Evolutionary conservation across 2,888 invertebrate species (phyloP).

Genomic region (Aricia artaxerxes): DNA sequence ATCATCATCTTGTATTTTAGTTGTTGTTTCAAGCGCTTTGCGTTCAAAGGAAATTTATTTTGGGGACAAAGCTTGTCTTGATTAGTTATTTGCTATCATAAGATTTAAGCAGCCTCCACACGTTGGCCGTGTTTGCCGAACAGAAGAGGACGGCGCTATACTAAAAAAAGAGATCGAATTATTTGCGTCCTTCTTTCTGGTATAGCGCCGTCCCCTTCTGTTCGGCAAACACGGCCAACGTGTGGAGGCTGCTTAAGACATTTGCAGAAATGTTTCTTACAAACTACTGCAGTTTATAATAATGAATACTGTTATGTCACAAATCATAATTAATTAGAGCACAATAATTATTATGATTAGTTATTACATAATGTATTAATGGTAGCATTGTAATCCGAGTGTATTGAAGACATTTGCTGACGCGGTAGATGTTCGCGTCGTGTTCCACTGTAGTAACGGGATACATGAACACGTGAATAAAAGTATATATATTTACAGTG

Average conservation of each 20-base stretch:
- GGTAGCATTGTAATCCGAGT: not conserved
- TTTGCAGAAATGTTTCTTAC: not conserved
- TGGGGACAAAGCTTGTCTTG: no score
- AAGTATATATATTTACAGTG: not conserved
- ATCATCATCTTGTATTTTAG: not conserved
- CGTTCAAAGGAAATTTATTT: not conserved
- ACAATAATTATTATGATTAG: not conserved
- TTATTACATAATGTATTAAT: not conserved
- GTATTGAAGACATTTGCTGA: conserved; percentile 7
- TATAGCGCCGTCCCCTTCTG: no score
- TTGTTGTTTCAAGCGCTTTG: not conserved
- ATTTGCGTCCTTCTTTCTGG: no score
- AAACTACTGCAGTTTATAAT: not conserved
- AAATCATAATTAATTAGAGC: not conserved
- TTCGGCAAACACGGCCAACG: no score
- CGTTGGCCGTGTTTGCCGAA: no score
- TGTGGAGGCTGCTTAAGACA: no score
- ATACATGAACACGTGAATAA: not conserved
- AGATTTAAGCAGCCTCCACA: no score
- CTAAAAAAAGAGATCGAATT: no score
- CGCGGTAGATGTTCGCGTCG: not conserved
- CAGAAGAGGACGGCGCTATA: no score
- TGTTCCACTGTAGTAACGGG: not conserved
- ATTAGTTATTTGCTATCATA: no score
- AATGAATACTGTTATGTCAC: not conserved